These are phyloP conservation scores for Trachelus troglodyta DNA, from an alignment of 2,888 invertebrate species.

Conservation along the genomic window DNA sequence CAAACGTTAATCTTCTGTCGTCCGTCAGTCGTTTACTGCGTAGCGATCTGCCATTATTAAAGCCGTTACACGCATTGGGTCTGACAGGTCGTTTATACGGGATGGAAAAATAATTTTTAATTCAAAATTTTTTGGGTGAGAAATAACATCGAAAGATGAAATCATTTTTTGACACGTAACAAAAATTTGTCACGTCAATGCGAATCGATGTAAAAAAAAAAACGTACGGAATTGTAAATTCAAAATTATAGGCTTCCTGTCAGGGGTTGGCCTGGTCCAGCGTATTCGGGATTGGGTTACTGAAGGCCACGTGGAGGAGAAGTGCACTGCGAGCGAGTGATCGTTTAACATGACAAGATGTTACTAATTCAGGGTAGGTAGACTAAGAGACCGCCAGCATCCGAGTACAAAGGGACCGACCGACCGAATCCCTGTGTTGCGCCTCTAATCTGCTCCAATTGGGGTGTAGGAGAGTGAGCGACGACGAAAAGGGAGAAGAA, in stretches of 20 bases:
- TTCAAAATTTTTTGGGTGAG: neutral
- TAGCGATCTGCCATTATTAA: slow-evolving; percentile 63
- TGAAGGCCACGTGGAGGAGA: neutral
- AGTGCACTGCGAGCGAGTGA: slow-evolving; percentile 15
- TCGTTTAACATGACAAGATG: slow-evolving; percentile 62
- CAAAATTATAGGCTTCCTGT: neutral
- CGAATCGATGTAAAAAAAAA: neutral
- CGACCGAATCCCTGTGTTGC: slow-evolving; percentile 60
- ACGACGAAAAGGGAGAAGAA: slow-evolving; percentile 32
- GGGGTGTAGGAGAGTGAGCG: slow-evolving; percentile 45
- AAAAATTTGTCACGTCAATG: neutral
- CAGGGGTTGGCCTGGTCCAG: neutral
- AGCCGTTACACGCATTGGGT: slow-evolving; percentile 57
- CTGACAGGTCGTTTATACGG: slow-evolving; percentile 11
- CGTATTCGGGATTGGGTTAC: neutral
- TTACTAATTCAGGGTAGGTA: slow-evolving; percentile 62
- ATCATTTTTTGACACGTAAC: too few species aligned
- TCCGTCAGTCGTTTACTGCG: slow-evolving; percentile 65
- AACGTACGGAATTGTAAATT: neutral
- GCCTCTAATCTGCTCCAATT: slow-evolving; percentile 65
- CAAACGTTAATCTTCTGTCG: slow-evolving; percentile 65
- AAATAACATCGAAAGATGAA: neutral
- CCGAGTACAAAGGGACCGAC: slow-evolving; percentile 61
- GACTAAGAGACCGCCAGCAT: slow-evolving; percentile 31
- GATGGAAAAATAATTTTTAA: neutral